These are phyloP conservation scores for Papilio helenus DNA, from an alignment of 1,140 invertebrate species.

Conservation along the genomic window DNA sequence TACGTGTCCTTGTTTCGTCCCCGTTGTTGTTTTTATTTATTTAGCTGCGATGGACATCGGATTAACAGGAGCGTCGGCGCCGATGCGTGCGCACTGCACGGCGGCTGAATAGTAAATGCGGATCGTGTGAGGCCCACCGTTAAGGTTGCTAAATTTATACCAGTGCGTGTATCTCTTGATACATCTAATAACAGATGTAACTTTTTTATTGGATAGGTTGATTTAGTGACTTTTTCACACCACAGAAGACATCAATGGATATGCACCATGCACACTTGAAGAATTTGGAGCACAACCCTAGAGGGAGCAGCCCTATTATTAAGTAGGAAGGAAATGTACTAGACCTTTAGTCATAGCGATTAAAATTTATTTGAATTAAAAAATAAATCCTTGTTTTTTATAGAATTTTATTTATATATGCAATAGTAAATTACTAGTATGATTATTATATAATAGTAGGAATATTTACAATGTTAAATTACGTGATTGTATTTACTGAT, in stretches of 20 bases:
- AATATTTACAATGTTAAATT: background rate
- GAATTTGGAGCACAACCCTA: background rate
- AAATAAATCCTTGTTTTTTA: background rate
- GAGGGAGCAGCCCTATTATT: background rate
- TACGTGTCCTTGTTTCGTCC: conserved; percentile 63
- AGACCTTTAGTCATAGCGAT: background rate
- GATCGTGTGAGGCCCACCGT: conserved; percentile 54
- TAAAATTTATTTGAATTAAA: background rate
- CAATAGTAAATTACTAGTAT: background rate
- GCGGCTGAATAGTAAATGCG: conserved; percentile 66
- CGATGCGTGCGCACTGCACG: conserved; percentile 51
- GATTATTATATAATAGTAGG: background rate
- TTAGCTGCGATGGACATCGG: conserved; percentile 64
- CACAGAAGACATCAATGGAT: background rate
- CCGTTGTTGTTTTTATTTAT: conserved; percentile 56
- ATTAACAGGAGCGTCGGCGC: conserved; percentile 75
- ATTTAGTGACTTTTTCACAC: no score
- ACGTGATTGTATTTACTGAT: background rate
- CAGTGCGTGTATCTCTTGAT: no score
- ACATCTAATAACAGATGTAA: no score
- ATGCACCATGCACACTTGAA: background rate
- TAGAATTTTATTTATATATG: background rate
- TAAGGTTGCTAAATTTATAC: conserved; percentile 42
- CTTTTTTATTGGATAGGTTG: no score
- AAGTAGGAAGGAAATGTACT: background rate